Evolutionary conservation across 1,140 invertebrate genomes (phyloP).

Genomic region (Wiebesia pumilae): DNA sequence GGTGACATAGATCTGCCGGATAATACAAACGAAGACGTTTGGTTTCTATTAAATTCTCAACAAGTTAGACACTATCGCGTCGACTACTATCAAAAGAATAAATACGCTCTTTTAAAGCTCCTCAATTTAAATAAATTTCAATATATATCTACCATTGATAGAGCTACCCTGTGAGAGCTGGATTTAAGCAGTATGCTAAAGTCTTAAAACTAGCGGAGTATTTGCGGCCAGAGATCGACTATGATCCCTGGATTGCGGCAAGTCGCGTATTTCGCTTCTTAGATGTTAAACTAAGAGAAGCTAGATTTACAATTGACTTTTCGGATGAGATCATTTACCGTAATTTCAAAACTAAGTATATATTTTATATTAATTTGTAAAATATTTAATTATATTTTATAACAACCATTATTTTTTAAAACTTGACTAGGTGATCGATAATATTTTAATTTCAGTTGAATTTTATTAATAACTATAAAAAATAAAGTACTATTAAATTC

Average conservation of each 20-base stretch:
- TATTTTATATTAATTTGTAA: neutral
- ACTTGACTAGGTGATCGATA: too few species aligned
- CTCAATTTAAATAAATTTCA: slow-evolving; percentile 59
- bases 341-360: too few species aligned
- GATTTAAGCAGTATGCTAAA: slow-evolving; percentile 69
- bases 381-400: neutral
- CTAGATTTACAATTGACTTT: slow-evolving; percentile 51
- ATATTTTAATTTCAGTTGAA: too few species aligned
- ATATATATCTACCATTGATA: slow-evolving; percentile 72
- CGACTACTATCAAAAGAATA: slow-evolving; percentile 76
- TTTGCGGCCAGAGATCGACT: slow-evolving; percentile 74
- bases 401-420: neutral
- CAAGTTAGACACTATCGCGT: slow-evolving; percentile 76
- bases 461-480: too few species aligned
- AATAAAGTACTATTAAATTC: too few species aligned
- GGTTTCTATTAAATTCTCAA: slow-evolving; percentile 75
- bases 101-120: slow-evolving; percentile 70
- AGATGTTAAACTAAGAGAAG: slow-evolving; percentile 61
- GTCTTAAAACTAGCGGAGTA: slow-evolving; percentile 75
- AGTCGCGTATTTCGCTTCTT: slow-evolving; percentile 62
- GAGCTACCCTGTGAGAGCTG: slow-evolving; percentile 77
- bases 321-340: slow-evolving; percentile 52
- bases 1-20: neutral
- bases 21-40: slow-evolving; percentile 57
- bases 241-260: slow-evolving; percentile 77